Percentiles rank a stretch among this genome's conserved stretches.
Evolutionary conservation across 2,797 vertebrate genomes (phyloP).

Genomic region (Ctenochaetus hawaiiensis): DNA sequence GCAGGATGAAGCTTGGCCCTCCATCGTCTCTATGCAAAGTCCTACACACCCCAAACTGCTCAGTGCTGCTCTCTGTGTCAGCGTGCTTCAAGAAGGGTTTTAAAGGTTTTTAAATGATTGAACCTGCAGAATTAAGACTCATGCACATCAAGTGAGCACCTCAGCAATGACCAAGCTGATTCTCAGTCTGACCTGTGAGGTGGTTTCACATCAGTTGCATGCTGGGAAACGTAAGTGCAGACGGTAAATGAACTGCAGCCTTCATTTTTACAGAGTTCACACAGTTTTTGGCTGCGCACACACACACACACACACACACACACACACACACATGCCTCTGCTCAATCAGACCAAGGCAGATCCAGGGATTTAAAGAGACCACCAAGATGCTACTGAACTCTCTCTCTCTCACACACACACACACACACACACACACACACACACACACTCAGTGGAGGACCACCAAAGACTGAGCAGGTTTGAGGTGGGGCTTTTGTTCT

Average conservation of each 20-base stretch:
- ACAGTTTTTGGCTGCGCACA: background rate
- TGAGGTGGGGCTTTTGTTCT: slow-evolving; percentile 57
- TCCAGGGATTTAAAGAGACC: slow-evolving; percentile 56
- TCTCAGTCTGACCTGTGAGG: background rate
- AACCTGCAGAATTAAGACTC: too few relatives aligned
- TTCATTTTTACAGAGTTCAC: background rate
- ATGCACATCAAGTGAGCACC: too few relatives aligned
- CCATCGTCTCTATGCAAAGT: background rate
- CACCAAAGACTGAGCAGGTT: slow-evolving; percentile 62
- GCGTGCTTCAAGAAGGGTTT: too few relatives aligned
- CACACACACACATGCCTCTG: slow-evolving; percentile 26
- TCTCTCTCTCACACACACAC: slow-evolving; percentile 34
- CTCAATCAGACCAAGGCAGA: slow-evolving; percentile 43
- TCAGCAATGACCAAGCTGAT: background rate
- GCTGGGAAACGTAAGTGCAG: slow-evolving; percentile 1
- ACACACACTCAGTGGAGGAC: slow-evolving; percentile 41
- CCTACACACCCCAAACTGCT: background rate
- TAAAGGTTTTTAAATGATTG: too few relatives aligned
- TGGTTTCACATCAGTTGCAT: background rate
- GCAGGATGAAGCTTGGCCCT: background rate
- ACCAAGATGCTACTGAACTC: slow-evolving; percentile 44
- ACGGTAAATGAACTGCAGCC: background rate
- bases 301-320: background rate
- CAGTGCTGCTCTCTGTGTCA: too few relatives aligned
- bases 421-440: slow-evolving; percentile 23